These are phyloP conservation scores for Lucifuga dentata DNA, from an alignment of 2,113 vertebrate genomes.

Conservation along the genomic window DNA sequence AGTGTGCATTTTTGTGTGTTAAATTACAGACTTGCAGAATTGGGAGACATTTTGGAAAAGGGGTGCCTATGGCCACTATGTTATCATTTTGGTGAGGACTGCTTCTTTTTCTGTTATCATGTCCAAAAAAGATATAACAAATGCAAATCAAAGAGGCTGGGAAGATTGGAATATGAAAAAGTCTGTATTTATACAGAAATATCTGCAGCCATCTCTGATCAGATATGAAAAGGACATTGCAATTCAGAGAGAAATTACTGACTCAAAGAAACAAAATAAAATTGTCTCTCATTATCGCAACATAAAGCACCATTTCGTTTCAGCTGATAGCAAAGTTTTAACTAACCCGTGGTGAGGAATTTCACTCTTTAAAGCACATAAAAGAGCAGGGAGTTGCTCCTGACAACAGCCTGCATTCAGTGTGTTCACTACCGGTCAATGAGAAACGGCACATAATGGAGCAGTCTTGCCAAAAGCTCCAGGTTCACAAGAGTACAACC, in stretches of 20 bases:
- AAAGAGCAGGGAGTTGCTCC: not conserved
- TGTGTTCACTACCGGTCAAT: slow-evolving; percentile 40
- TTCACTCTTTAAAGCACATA: slow-evolving; percentile 13
- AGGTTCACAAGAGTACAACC: slow-evolving; percentile 65
- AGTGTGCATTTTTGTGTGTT: slow-evolving; percentile 68
- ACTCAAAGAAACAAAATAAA: slow-evolving; percentile 41
- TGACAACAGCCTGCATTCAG: slow-evolving; percentile 8
- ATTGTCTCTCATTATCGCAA: slow-evolving; percentile 32
- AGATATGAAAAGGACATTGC: slow-evolving; percentile 48
- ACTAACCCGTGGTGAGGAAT: slow-evolving; percentile 15
- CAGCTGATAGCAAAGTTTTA: not conserved
- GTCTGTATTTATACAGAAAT: slow-evolving; percentile 41
- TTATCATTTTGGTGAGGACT: slow-evolving; percentile 49
- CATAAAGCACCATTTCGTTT: slow-evolving; percentile 28
- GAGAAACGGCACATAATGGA: slow-evolving; percentile 47
- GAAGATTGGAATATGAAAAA: slow-evolving; percentile 37
- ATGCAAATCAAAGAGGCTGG: slow-evolving; percentile 50
- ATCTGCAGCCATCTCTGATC: slow-evolving; percentile 39
- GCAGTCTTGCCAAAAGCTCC: slow-evolving; percentile 43
- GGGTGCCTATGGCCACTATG: slow-evolving; percentile 38
- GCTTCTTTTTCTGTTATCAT: slow-evolving; percentile 44
- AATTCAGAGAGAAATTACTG: slow-evolving; percentile 36
- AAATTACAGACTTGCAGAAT: slow-evolving; percentile 60
- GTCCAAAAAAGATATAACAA: slow-evolving; percentile 44
- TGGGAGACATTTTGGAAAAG: slow-evolving; percentile 43